Evolutionary conservation across 1,140 invertebrate genomes (phyloP), one percentile per base, ranked within the genome.

Genomic region (Zelostemma sp.): DNA sequence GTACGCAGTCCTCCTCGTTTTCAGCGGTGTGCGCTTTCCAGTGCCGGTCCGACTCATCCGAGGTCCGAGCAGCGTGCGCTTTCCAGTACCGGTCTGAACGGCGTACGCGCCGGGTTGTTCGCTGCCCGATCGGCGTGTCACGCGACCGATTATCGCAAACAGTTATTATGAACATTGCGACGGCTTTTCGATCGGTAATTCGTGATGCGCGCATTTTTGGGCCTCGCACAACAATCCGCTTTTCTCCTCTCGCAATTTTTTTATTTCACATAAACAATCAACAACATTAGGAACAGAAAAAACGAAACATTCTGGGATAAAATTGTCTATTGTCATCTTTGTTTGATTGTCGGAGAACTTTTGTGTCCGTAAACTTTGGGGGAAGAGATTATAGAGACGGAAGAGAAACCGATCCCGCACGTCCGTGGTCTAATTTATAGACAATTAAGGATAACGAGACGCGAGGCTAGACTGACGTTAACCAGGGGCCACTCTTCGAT

Each of bases 1-100:
- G 70, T 65, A 46, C 43, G 55, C 68, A 74, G 72, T 71, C 67
- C 64, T 71, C 46, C 57, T 64, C 38, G 63, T 64, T 70, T 65
- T 63, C 14, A 54, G 43, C 55, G 62, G 65, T 56, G 51, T 60
- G 40, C 45, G 66, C 62, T 55, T 49, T 75, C 73, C 76, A 82
- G 81, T 84, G 80, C 80, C 76, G 78, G 75, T 74, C 73, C 58
- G 76, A 68, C 6, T 4, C 35, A 6, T 31, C 11, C 64, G 61
- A 65, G 59, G 59, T 40, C 38, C 45, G 55, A 54, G 43, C 55
- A 59, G 65, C 59, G 51, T 60, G 40, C 45, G 66, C 62, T 55
- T 49, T 75, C 73, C 76, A 82, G 81, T 84, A 79, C 80, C 76
- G 78, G 75, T 74, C 73, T 60, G 76, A 68, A 78, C 73, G 79